Percentiles rank a stretch among this genome's conserved stretches.
Conservation (phyloP, 2,797 vertebrate species). For the Sarcophilus harrisii region DNA sequence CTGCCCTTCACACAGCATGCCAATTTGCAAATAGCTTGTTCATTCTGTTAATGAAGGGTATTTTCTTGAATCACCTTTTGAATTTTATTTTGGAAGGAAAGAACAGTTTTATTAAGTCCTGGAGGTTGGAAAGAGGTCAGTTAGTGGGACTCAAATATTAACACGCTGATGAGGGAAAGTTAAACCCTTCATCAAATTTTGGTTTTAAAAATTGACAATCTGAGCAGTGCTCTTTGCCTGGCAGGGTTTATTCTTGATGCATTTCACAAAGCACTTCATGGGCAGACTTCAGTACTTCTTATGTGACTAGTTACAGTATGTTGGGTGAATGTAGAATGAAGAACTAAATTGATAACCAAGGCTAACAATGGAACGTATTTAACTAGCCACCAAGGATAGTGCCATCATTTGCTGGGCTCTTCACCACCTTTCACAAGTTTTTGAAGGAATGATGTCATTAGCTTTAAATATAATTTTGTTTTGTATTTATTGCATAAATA, state of each 20-base stretch:
- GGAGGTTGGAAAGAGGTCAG: slow-evolving; percentile 36
- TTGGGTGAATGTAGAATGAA: background rate
- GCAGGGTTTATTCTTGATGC: background rate
- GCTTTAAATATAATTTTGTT: background rate
- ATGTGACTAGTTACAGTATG: background rate
- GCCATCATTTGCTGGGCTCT: too few relatives aligned
- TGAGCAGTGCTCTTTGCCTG: slow-evolving; percentile 19
- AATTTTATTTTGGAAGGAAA: slow-evolving; percentile 37
- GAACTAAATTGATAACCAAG: background rate
- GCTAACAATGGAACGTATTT: background rate
- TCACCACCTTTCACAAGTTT: background rate
- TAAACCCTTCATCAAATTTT: slow-evolving; percentile 9
- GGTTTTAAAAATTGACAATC: slow-evolving; percentile 34
- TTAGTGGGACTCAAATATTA: slow-evolving; percentile 22
- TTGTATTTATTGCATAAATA: background rate
- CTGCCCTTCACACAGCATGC: slow-evolving; percentile 10
- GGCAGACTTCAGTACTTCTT: slow-evolving; percentile 9
- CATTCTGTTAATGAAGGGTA: background rate
- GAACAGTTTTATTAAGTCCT: background rate
- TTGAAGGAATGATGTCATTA: background rate
- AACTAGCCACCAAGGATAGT: background rate
- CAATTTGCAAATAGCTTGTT: background rate
- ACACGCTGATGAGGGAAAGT: slow-evolving; percentile 3
- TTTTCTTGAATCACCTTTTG: slow-evolving; percentile 1
- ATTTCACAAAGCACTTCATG: background rate